Evolutionary conservation across 2,888 invertebrate species (phyloP).

Genomic region (Dendrolimus pini): DNA sequence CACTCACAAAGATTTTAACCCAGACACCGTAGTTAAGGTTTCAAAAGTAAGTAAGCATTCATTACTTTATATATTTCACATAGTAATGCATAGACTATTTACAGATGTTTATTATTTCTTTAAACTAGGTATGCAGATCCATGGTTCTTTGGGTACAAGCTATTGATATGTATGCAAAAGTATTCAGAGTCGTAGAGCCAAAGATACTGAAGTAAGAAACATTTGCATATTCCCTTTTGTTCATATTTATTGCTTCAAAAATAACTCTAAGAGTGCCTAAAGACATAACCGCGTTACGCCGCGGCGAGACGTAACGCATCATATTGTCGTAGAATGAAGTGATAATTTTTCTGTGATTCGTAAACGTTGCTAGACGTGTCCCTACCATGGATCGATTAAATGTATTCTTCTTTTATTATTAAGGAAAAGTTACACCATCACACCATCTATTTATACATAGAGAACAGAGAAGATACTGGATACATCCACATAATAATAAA

Average conservation of each 20-base stretch:
- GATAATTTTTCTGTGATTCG: too few relatives aligned
- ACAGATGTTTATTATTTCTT: background rate
- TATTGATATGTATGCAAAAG: slow-evolving; percentile 91
- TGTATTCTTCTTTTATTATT: too few relatives aligned
- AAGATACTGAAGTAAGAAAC: slow-evolving; percentile 84
- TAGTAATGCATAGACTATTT: background rate
- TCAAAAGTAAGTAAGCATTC: slow-evolving; percentile 54
- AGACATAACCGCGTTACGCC: too few relatives aligned
- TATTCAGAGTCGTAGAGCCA: slow-evolving; percentile 91
- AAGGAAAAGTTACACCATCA: too few relatives aligned
- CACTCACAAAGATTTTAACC: slow-evolving; percentile 90
- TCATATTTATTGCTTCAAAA: background rate
- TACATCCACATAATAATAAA: too few relatives aligned
- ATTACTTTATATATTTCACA: background rate
- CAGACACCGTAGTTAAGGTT: slow-evolving; percentile 87
- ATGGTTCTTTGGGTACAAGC: slow-evolving; percentile 96
- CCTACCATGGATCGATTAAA: too few relatives aligned
- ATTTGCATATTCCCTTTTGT: background rate
- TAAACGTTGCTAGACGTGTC: too few relatives aligned
- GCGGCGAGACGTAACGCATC: too few relatives aligned
- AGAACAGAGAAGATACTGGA: too few relatives aligned
- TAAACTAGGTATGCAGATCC: slow-evolving; percentile 90
- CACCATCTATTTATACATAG: too few relatives aligned
- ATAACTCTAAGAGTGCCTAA: too few relatives aligned
- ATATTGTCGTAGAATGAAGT: too few relatives aligned